A percentile compares a stretch with the other conserved stretches of the same genome.
Conservation (phyloP, 2,113 vertebrate species). For the Perca schrenkii region DNA sequence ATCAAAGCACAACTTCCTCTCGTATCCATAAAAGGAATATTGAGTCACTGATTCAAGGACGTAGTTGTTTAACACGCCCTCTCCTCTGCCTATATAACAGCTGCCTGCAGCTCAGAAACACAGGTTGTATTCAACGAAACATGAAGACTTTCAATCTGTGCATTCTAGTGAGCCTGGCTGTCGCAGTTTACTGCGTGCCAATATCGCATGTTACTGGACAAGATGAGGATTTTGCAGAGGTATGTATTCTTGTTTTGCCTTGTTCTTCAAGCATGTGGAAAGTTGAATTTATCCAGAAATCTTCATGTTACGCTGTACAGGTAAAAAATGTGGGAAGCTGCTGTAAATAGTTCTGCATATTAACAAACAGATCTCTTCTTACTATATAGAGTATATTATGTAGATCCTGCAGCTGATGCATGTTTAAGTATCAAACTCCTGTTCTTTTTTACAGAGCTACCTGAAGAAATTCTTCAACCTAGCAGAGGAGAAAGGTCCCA, state of each 20-base stretch:
- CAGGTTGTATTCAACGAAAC: slow-evolving; percentile 32
- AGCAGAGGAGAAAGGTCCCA: slow-evolving; percentile 43
- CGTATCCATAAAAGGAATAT: slow-evolving; percentile 37
- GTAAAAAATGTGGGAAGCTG: background rate
- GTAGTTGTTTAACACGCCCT: slow-evolving; percentile 50
- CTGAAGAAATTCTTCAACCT: slow-evolving; percentile 82
- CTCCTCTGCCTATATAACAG: slow-evolving; percentile 63
- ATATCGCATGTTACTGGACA: slow-evolving; percentile 24
- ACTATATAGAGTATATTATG: background rate
- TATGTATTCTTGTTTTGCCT: slow-evolving; percentile 28
- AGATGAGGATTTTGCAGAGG: slow-evolving; percentile 77
- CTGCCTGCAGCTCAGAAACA: slow-evolving; percentile 16
- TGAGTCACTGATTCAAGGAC: slow-evolving; percentile 12
- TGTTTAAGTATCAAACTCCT: background rate
- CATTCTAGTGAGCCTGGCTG: slow-evolving; percentile 66
- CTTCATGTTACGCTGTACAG: background rate
- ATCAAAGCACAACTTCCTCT: slow-evolving; percentile 59
- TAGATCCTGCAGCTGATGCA: background rate
- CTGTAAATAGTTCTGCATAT: background rate
- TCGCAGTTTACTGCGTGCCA: slow-evolving; percentile 66
- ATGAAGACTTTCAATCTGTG: slow-evolving; percentile 73
- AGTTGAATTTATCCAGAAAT: background rate
- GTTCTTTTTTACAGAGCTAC: slow-evolving; percentile 67
- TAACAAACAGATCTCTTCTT: background rate
- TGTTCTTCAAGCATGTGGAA: background rate